Percentiles rank a stretch among this genome's conserved stretches.
Conservation (phyloP, 2,797 vertebrate species). For the Oceanodroma leucorhoa region DNA sequence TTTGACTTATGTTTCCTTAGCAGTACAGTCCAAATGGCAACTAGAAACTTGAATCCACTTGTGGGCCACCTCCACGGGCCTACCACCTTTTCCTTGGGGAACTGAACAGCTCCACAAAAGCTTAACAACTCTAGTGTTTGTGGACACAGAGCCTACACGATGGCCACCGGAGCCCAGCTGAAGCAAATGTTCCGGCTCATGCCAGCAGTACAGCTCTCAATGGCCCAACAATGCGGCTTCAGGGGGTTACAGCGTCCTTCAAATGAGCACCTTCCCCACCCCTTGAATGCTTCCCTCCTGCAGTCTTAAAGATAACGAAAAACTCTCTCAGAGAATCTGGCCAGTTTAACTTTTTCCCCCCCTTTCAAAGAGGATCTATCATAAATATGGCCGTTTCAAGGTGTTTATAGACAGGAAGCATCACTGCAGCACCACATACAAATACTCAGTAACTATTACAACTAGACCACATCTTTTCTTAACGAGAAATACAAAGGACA, state of each 20-base stretch:
- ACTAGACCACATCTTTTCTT: not conserved
- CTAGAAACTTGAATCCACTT: not conserved
- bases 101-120: not conserved
- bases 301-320: not conserved
- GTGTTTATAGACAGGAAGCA: not conserved
- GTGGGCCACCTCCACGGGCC: not conserved
- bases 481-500: not conserved
- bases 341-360: accelerated
- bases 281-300: accelerated
- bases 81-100: not conserved
- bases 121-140: not conserved
- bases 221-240: accelerated
- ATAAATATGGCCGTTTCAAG: not conserved
- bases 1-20: not conserved
- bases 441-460: not conserved
- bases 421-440: not conserved
- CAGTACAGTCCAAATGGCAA: accelerated
- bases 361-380: not conserved
- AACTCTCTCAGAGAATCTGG: too few species aligned
- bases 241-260: accelerated
- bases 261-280: not conserved
- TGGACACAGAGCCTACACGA: accelerated
- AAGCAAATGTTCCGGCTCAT: not conserved
- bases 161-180: not conserved
- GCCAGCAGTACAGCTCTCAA: not conserved